These are phyloP conservation scores for Euwallacea fornicatus DNA, from an alignment of 1,140 invertebrate genomes.

Conservation along the genomic window DNA sequence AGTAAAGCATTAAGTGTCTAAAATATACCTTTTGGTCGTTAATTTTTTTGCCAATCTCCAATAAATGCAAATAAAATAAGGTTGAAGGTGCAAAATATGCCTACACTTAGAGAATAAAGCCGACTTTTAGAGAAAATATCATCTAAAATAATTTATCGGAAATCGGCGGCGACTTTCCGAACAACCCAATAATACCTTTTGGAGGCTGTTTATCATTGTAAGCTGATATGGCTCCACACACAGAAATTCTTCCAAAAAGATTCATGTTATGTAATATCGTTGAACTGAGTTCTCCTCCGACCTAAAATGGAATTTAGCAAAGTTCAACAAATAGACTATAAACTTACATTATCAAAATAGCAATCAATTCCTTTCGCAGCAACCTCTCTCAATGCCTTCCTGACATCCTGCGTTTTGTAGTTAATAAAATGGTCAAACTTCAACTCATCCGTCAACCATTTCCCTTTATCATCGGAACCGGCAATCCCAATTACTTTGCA, in stretches of 20 bases:
- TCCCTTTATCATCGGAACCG: conserved; percentile 69
- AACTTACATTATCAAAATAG: conserved; percentile 72
- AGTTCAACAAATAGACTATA: neutral
- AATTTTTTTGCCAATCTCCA: too few species aligned
- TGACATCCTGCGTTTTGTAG: conserved; percentile 67
- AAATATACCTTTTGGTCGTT: too few species aligned
- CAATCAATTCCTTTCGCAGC: conserved; percentile 72
- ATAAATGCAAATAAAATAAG: too few species aligned
- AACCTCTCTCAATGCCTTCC: conserved; percentile 59
- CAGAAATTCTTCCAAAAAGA: conserved; percentile 61
- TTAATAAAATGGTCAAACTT: conserved; percentile 71
- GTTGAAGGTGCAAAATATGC: too few species aligned
- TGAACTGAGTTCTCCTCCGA: conserved; percentile 67
- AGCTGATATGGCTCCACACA: conserved; percentile 65
- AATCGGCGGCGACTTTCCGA: neutral
- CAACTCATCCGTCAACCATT: conserved; percentile 64
- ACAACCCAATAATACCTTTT: conserved; percentile 55
- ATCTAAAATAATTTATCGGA: too few species aligned
- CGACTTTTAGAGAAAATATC: too few species aligned
- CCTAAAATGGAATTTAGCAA: conserved; percentile 47
- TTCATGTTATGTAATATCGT: conserved; percentile 66
- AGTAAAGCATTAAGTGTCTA: too few species aligned
- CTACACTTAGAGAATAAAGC: too few species aligned
- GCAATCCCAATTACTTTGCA: conserved; percentile 72
- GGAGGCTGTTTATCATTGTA: conserved; percentile 34